Base-by-base conservation (phyloP, 2,888 invertebrate species). In the Altica lythri region DNA sequence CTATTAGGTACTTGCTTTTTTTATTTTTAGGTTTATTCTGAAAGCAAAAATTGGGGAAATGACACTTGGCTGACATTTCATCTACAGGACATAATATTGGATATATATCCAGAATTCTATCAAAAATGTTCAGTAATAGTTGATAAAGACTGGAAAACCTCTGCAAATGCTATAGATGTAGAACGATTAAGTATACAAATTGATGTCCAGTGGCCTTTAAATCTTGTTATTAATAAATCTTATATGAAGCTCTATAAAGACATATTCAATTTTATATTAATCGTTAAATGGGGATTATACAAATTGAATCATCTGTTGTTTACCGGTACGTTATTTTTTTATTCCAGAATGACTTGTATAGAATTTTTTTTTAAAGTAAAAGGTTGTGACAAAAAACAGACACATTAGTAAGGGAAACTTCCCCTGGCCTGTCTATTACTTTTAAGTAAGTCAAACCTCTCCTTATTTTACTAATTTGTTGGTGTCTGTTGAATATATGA, bases 251-350 rank as follows among this genome's bases (percentile, higher is more conserved):
- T 69, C 56, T 77, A 76, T 46, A 63, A 67, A 42, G 68, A 71
- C 6, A 51, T 75, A n/a, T 77, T 76, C 56, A 65, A 68, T 34
- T 71, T 76, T 51, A 64, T 76, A 5, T 55, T 77, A 59, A 72
- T 70, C 48, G 57, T 76, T 1, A 76, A 77, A 59, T 76, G 77
- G 76, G 75, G 72, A 1, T 47, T 76, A 13, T 70, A 73, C 44
- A 72, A 72, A 1, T 58, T 75, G 17, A 75, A 73, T 59, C 68
- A 69, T 50, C 54, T 76, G 19, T 60, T 55, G 19, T 73, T 75
- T 53, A 61, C 62, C 51, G 75, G 75, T 75, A 59, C 52, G 57
- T 32, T 9, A 22, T 46, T 17, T 37, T 34, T 40, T 18, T 29
- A 37, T 18, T 45, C 16, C 13, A 16, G 46, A 22, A 19, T 19